Percentiles rank a stretch among this genome's conserved stretches.
Evolutionary conservation across 1,140 invertebrate genomes (phyloP).

Genomic region (Zaprionus davidi): DNA sequence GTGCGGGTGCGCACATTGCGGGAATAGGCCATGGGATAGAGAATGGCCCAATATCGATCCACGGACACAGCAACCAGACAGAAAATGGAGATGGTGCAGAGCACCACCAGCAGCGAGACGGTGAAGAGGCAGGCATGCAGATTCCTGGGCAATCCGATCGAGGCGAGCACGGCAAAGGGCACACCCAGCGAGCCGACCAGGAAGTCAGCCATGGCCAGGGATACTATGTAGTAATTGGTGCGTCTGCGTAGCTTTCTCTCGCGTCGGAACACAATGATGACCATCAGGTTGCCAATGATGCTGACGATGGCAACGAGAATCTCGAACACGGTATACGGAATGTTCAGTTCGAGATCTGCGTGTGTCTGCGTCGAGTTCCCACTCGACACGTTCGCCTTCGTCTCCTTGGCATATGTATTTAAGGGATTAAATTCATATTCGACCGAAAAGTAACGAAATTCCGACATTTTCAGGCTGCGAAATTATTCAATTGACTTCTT

Average conservation of each 20-base stretch:
- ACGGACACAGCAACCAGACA: conserved; percentile 95
- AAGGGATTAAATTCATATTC: conserved; percentile 56
- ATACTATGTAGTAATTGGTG: conserved; percentile 96
- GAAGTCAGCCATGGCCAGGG: conserved; percentile 93
- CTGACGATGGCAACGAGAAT: conserved; percentile 92
- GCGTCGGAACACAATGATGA: conserved; percentile 92
- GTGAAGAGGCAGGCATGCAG: conserved; percentile 93
- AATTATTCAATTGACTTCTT: neutral
- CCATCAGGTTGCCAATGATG: conserved; percentile 92
- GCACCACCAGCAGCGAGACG: conserved; percentile 92
- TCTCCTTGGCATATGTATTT: conserved; percentile 49
- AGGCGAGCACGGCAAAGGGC: conserved; percentile 92
- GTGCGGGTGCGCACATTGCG: conserved; percentile 93
- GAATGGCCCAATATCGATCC: conserved; percentile 96
- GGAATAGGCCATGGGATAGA: conserved; percentile 95
- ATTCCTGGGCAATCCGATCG: conserved; percentile 90
- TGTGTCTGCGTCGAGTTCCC: neutral
- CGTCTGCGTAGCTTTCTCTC: conserved; percentile 91
- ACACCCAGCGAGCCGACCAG: conserved; percentile 92
- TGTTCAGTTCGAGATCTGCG: conserved; percentile 66
- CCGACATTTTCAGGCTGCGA: conserved; percentile 70
- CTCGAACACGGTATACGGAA: conserved; percentile 87
- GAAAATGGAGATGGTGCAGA: conserved; percentile 96
- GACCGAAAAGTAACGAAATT: conserved; percentile 72
- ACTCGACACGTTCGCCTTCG: conserved; percentile 7